Percentiles rank a stretch among this genome's conserved stretches.
Evolutionary conservation across 64 coral and sea anemone species (phyloP).

Genomic region (Pocillopora damicornis): DNA sequence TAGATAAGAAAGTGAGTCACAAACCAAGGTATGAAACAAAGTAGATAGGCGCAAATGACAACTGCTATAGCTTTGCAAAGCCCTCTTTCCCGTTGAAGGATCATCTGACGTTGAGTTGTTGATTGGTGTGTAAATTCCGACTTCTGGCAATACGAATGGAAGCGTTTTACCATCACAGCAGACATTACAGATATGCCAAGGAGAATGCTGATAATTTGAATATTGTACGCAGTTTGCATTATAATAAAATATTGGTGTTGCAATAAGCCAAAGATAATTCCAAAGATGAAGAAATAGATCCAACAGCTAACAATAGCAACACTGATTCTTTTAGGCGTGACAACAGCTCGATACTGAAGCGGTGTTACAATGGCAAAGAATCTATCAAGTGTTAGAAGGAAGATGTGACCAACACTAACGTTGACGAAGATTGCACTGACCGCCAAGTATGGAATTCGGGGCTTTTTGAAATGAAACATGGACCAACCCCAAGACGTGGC

Average conservation of each 20-base stretch:
- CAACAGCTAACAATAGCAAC: not conserved
- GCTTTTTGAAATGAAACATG: not conserved
- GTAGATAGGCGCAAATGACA: not conserved
- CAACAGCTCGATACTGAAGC: slow-evolving; percentile 19
- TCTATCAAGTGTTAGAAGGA: slow-evolving; percentile 41
- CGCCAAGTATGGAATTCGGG: not conserved
- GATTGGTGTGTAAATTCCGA: too few relatives aligned
- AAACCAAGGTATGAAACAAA: not conserved
- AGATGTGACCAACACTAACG: slow-evolving; percentile 20
- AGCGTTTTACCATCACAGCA: too few relatives aligned
- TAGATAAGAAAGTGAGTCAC: not conserved
- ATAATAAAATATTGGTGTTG: not conserved
- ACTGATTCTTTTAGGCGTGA: not conserved
- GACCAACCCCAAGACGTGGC: not conserved
- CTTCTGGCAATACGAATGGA: too few relatives aligned
- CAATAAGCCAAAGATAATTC: not conserved
- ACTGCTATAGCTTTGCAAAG: not conserved
- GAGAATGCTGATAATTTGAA: not conserved
- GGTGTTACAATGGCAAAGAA: slow-evolving; percentile 17
- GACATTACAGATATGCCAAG: too few relatives aligned
- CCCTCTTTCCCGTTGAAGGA: not conserved
- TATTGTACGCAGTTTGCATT: not conserved
- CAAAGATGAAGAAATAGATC: slow-evolving; percentile 9
- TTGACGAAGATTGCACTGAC: not conserved
- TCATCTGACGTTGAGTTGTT: not conserved